phyloP scores from a whole-genome alignment of 2,113 vertebrate species.

The Microcebus jonahi region DNA sequence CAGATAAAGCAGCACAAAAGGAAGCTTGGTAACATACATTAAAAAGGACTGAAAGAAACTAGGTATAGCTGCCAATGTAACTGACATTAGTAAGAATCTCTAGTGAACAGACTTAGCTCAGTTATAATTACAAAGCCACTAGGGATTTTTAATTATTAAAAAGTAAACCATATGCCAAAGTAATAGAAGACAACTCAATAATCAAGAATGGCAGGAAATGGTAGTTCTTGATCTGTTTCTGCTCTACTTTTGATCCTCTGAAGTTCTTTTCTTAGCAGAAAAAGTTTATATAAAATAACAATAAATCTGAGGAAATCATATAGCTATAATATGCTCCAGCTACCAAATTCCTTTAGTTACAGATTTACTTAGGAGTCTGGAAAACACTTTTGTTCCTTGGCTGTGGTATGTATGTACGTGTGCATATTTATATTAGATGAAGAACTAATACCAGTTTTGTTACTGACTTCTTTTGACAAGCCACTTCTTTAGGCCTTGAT shows the following conservation, averaged over 20 bases:
- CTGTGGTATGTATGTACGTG: background rate
- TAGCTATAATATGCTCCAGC: background rate
- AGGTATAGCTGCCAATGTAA: background rate
- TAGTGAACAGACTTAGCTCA: slow-evolving; percentile 38
- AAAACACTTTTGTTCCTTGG: background rate
- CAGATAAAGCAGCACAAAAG: background rate
- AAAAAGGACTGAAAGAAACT: slow-evolving; percentile 24
- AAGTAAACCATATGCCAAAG: slow-evolving; percentile 73
- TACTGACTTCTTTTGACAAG: slow-evolving; percentile 62
- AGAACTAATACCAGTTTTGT: slow-evolving; percentile 13
- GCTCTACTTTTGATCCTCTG: background rate
- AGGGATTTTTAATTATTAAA: slow-evolving; percentile 78
- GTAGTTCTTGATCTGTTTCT: slow-evolving; percentile 44
- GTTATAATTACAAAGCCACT: slow-evolving; percentile 46
- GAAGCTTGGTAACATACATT: background rate
- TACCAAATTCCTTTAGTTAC: background rate
- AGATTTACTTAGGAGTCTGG: background rate
- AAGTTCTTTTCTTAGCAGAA: slow-evolving; percentile 30
- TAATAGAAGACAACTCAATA: slow-evolving; percentile 59
- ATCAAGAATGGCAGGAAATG: slow-evolving; percentile 21
- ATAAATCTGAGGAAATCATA: background rate
- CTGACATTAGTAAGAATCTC: background rate
- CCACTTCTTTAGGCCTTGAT: slow-evolving; percentile 20
- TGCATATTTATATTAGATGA: background rate
- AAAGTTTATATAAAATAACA: slow-evolving; percentile 25